Evolutionary conservation across 2,113 vertebrate species (phyloP).

Genomic region (Camelus bactrianus): DNA sequence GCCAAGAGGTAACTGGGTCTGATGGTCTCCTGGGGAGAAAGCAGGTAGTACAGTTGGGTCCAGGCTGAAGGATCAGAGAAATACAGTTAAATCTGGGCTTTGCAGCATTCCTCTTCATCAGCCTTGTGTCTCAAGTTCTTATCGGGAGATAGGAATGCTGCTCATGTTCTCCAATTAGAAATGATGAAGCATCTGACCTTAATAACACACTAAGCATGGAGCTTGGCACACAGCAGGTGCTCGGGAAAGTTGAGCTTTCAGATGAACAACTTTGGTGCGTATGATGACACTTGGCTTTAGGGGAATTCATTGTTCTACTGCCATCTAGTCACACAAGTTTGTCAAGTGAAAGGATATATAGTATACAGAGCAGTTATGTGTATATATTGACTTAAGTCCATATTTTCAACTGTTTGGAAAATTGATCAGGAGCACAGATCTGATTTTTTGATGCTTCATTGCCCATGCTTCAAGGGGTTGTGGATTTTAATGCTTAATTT

Average conservation of each 20-base stretch:
- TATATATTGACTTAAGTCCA: background rate
- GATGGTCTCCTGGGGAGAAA: background rate
- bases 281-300: background rate
- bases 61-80: background rate
- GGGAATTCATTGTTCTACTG: background rate
- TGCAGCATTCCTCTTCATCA: background rate
- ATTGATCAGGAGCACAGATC: background rate
- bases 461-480: background rate
- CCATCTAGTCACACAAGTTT: background rate
- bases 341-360: background rate
- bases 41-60: rapidly evolving
- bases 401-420: background rate
- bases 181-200: background rate
- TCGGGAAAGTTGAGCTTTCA: background rate
- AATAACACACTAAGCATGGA: background rate
- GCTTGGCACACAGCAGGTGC: background rate
- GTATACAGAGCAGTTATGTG: background rate
- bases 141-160: background rate
- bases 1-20: background rate
- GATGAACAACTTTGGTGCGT: background rate
- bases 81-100: background rate
- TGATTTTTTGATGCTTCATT: background rate
- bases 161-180: background rate
- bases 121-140: background rate
- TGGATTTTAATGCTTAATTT: background rate